A percentile compares a stretch with the other conserved stretches of the same genome.
These are phyloP conservation scores for Penelope pileata DNA, from an alignment of 2,113 vertebrate genomes.

Conservation along the genomic window DNA sequence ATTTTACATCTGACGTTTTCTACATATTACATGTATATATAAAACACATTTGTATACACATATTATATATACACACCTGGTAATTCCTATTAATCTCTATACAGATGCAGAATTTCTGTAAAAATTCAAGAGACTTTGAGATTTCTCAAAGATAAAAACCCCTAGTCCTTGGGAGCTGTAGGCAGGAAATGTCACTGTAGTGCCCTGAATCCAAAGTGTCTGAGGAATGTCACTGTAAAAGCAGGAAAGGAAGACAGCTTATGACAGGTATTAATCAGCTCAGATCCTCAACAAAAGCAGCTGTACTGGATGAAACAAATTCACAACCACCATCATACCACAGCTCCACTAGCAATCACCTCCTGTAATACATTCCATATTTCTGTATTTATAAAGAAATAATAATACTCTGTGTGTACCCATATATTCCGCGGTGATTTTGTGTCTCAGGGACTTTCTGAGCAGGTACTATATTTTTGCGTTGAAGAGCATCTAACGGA, in stretches of 20 bases:
- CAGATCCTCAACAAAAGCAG: neutral
- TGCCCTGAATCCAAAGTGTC: neutral
- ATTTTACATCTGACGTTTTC: neutral
- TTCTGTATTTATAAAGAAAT: neutral
- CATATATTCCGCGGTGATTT: neutral
- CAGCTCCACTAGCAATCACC: neutral
- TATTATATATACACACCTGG: neutral
- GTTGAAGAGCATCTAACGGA: neutral
- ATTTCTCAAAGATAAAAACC: neutral
- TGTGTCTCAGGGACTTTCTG: neutral
- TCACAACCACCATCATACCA: neutral
- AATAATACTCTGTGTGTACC: neutral
- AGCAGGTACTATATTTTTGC: neutral
- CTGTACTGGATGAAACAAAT: neutral
- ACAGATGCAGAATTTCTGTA: neutral
- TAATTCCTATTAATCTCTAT: neutral
- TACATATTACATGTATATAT: neutral
- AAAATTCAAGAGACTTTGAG: neutral
- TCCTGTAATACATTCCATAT: neutral
- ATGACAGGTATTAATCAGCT: fast-evolving
- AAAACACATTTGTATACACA: too few relatives aligned
- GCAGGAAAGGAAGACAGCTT: neutral
- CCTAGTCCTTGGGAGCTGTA: neutral
- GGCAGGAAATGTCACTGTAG: neutral
- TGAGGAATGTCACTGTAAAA: neutral